A percentile compares a stretch with the other conserved stretches of the same genome.
These are phyloP conservation scores for Coelogynopora nodosa DNA, from an alignment of 2,888 invertebrate species.

Conservation along the genomic window DNA sequence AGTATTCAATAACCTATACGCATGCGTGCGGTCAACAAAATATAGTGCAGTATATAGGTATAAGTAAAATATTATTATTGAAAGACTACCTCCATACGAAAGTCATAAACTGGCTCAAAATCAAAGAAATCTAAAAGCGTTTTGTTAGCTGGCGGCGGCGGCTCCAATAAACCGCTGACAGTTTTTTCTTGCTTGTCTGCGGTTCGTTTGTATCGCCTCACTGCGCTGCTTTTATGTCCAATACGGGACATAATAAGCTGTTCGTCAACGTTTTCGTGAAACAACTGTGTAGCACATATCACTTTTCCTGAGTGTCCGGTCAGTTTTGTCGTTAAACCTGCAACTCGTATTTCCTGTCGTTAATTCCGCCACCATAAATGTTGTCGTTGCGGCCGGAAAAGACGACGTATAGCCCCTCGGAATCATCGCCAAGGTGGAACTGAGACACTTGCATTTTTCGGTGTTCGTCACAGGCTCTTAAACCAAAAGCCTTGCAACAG, in stretches of 20 bases:
- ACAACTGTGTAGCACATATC: constrained; percentile 23
- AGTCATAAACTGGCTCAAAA: constrained; percentile 7
- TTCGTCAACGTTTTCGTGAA: constrained; percentile 31
- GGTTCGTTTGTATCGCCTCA: constrained; percentile 21
- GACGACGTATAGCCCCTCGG: constrained; percentile 19
- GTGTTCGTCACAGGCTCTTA: constrained; percentile 28
- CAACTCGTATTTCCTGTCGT: not conserved
- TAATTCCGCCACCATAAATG: not conserved
- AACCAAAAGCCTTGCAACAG: constrained; percentile 19
- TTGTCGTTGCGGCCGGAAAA: constrained; percentile 27
- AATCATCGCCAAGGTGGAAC: constrained; percentile 7
- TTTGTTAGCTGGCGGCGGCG: constrained; percentile 25
- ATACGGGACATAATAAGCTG: constrained; percentile 20
- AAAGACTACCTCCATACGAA: constrained; percentile 3
- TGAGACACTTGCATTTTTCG: constrained; percentile 13
- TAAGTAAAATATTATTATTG: constrained; percentile 17
- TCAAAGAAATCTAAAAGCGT: constrained; percentile 16
- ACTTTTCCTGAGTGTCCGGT: constrained; percentile 33
- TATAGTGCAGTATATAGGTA: constrained; percentile 6
- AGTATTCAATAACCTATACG: constrained; percentile 3
- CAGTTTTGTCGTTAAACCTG: not conserved
- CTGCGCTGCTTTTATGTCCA: constrained; percentile 32
- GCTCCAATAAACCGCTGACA: constrained; percentile 32
- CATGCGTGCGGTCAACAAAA: not conserved
- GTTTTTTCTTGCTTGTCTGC: constrained; percentile 7